phyloP scores from a whole-genome alignment of 2,113 vertebrate genomes.

The Lanius ludovicianus region DNA sequence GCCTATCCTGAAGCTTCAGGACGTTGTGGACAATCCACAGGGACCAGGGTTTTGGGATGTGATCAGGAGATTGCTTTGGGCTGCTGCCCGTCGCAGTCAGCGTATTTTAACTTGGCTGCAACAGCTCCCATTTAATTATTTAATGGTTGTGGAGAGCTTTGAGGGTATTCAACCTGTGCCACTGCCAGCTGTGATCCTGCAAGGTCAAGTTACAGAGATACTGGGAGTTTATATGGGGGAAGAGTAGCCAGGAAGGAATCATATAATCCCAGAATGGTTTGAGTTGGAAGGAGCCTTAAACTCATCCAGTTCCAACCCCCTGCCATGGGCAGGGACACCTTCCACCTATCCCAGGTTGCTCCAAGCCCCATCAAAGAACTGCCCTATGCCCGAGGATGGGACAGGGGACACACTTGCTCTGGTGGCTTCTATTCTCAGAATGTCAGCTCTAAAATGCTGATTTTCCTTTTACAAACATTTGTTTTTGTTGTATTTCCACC shows the following conservation, averaged over 20 bases:
- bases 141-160: not conserved
- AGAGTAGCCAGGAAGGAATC: not conserved
- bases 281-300: not conserved
- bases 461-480: not conserved
- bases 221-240: not conserved
- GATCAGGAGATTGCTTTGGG: not conserved
- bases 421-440: not conserved
- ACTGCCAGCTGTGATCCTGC: not conserved
- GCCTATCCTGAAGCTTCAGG: not conserved
- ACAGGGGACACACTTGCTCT: not conserved
- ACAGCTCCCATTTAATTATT: not conserved
- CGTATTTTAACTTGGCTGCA: not conserved
- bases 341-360: not conserved
- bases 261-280: not conserved
- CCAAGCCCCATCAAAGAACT: not conserved
- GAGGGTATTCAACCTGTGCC: not conserved
- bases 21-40: fast-evolving
- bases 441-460: not conserved
- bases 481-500: not conserved
- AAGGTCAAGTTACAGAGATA: not conserved
- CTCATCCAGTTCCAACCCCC: not conserved
- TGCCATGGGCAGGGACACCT: not conserved
- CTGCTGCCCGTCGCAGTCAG: not conserved
- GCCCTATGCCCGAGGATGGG: not conserved
- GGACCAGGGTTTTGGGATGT: not conserved